These are phyloP conservation scores for Anastrepha obliqua DNA, from an alignment of 1,140 invertebrate genomes.

Conservation along the genomic window DNA sequence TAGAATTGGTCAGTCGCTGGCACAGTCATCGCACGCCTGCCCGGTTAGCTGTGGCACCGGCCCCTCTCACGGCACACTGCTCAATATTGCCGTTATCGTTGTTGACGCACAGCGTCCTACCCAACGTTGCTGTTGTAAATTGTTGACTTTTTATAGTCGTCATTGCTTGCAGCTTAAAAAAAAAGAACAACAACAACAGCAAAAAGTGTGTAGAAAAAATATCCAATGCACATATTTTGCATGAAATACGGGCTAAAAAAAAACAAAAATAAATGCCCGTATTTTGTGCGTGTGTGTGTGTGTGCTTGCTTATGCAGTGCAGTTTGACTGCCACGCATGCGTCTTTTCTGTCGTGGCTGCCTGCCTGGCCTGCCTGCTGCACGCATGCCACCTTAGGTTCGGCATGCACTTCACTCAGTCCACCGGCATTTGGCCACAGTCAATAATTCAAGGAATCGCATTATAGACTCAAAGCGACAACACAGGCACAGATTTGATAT, in stretches of 20 bases:
- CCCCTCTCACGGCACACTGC: background rate
- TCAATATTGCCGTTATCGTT: background rate
- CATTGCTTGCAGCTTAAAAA: background rate
- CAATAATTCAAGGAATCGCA: slow-evolving; percentile 7
- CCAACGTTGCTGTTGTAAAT: background rate
- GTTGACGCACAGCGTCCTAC: background rate
- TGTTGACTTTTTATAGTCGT: slow-evolving; percentile 15
- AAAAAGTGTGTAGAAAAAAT: background rate
- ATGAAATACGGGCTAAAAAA: background rate
- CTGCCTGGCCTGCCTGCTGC: background rate
- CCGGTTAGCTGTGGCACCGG: background rate
- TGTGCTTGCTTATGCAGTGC: background rate
- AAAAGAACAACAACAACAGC: background rate
- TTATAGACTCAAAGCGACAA: slow-evolving; percentile 18
- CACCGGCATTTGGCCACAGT: background rate
- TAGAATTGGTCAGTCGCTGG: background rate
- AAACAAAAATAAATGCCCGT: no score
- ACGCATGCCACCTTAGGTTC: background rate
- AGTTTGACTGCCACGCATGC: background rate
- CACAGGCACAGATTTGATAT: background rate
- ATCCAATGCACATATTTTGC: background rate
- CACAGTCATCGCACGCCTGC: background rate
- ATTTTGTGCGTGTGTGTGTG: no score
- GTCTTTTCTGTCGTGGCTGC: background rate
- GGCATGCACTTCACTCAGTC: background rate